phyloP scores from a whole-genome alignment of 1,140 invertebrate species.

The Drosophila orosa region DNA sequence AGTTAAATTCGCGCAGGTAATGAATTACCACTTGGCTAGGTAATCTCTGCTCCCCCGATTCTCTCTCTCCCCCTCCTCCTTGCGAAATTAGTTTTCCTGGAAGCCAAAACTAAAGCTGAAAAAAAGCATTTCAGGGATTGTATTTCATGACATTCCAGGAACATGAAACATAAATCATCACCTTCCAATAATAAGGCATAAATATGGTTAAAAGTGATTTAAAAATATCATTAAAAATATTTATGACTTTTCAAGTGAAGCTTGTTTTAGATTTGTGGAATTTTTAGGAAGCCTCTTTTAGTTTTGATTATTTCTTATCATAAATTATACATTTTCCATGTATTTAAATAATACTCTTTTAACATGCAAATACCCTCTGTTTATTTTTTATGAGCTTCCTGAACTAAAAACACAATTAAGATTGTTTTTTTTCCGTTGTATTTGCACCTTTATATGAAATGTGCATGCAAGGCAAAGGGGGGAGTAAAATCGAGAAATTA shows the following conservation, averaged over 20 bases:
- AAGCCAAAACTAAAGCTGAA: constrained; percentile 10
- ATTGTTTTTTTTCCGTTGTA: background rate
- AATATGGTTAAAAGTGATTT: constrained; percentile 5
- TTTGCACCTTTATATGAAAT: background rate
- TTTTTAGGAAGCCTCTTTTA: background rate
- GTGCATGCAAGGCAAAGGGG: background rate
- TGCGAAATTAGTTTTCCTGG: constrained; percentile 40
- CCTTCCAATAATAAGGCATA: constrained; percentile 11
- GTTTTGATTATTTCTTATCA: background rate
- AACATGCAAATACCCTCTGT: background rate
- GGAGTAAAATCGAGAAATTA: background rate
- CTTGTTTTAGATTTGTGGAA: background rate
- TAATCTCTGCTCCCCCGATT: constrained; percentile 5
- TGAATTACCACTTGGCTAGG: constrained; percentile 29
- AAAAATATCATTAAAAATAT: background rate
- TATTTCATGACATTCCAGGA: constrained; percentile 41
- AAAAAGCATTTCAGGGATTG: constrained; percentile 12
- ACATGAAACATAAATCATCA: constrained; percentile 18
- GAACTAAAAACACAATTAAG: background rate
- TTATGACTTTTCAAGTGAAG: background rate
- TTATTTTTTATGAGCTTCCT: background rate
- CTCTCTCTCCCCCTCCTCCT: no score
- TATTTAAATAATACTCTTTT: background rate
- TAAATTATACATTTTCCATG: background rate
- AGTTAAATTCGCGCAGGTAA: constrained; percentile 45